These are phyloP conservation scores for Cataglyphis albicans DNA, from an alignment of 2,888 invertebrate genomes.

Conservation along the genomic window DNA sequence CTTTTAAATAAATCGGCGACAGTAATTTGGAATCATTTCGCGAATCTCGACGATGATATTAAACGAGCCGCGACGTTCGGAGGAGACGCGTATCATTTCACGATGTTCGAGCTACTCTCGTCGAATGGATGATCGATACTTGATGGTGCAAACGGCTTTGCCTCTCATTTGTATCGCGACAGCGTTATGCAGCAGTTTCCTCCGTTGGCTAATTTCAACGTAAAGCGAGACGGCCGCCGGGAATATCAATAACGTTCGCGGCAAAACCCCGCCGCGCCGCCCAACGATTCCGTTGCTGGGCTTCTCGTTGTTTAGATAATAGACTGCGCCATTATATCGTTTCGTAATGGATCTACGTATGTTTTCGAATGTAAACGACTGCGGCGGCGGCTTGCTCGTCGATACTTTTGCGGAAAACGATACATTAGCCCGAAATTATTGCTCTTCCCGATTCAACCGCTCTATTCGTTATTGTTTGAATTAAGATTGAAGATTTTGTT, in stretches of 20 bases:
- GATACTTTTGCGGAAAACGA: slow-evolving; percentile 41
- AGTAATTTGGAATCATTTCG: slow-evolving; percentile 19
- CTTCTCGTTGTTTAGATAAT: slow-evolving; percentile 72
- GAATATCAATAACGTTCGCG: slow-evolving; percentile 61
- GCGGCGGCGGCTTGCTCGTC: slow-evolving; percentile 40
- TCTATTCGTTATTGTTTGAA: slow-evolving; percentile 52
- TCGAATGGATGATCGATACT: slow-evolving; percentile 63
- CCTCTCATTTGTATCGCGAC: slow-evolving; percentile 44
- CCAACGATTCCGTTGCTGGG: slow-evolving; percentile 66
- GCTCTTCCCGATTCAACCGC: slow-evolving; percentile 40
- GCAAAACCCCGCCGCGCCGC: slow-evolving; percentile 64
- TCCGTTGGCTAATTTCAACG: slow-evolving; percentile 66
- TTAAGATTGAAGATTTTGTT: slow-evolving; percentile 32
- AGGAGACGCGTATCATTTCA: slow-evolving; percentile 28
- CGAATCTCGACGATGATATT: slow-evolving; percentile 41
- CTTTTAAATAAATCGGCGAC: slow-evolving; percentile 59
- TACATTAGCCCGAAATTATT: slow-evolving; percentile 40
- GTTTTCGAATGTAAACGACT: slow-evolving; percentile 61
- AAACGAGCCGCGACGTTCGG: slow-evolving; percentile 20
- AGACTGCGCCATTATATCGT: slow-evolving; percentile 65
- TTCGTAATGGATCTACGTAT: slow-evolving; percentile 66
- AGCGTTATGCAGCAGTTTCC: slow-evolving; percentile 53
- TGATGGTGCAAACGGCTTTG: slow-evolving; percentile 41
- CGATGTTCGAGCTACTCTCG: slow-evolving; percentile 42
- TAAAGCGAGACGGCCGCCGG: slow-evolving; percentile 61